Conservation (phyloP, 2,113 vertebrate species). For the Cromileptes altivelis region DNA sequence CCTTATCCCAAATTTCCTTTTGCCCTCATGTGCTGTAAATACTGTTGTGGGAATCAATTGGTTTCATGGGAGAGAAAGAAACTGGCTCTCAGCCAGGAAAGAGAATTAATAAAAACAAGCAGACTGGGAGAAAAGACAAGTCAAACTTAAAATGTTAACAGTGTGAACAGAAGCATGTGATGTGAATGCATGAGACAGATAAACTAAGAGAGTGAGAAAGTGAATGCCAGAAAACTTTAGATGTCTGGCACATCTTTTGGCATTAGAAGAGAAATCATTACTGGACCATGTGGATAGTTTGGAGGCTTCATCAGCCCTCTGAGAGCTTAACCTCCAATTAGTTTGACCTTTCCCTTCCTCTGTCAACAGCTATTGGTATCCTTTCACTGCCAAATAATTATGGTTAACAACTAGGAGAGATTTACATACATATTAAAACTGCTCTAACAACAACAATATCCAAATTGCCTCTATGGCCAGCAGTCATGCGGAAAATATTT, state of each 20-base stretch:
- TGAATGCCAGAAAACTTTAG: slow-evolving; percentile 14
- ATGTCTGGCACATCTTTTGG: slow-evolving; percentile 11
- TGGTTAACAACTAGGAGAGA: slow-evolving; percentile 14
- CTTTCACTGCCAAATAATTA: slow-evolving; percentile 19
- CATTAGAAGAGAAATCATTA: slow-evolving; percentile 26
- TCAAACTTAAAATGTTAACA: slow-evolving; percentile 19
- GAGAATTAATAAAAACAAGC: not conserved
- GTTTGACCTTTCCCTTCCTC: slow-evolving; percentile 34
- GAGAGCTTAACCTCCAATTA: slow-evolving; percentile 25
- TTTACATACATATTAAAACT: slow-evolving; percentile 10
- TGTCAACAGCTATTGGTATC: slow-evolving; percentile 9
- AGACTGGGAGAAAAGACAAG: not conserved
- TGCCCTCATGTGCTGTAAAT: slow-evolving; percentile 1
- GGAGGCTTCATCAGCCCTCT: slow-evolving; percentile 24
- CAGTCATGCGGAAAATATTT: not conserved
- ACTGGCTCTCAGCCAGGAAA: not conserved
- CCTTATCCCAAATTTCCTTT: slow-evolving; percentile 10
- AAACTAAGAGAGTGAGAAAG: not conserved
- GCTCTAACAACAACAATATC: not conserved
- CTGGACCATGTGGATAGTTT: slow-evolving; percentile 19
- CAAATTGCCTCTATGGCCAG: not conserved
- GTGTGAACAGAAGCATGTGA: not conserved
- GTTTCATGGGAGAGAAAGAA: slow-evolving; percentile 5
- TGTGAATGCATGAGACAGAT: slow-evolving; percentile 16
- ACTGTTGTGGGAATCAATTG: slow-evolving; percentile 15